phyloP scores from a whole-genome alignment of 1,140 invertebrate genomes.

The Bombus superbus region DNA sequence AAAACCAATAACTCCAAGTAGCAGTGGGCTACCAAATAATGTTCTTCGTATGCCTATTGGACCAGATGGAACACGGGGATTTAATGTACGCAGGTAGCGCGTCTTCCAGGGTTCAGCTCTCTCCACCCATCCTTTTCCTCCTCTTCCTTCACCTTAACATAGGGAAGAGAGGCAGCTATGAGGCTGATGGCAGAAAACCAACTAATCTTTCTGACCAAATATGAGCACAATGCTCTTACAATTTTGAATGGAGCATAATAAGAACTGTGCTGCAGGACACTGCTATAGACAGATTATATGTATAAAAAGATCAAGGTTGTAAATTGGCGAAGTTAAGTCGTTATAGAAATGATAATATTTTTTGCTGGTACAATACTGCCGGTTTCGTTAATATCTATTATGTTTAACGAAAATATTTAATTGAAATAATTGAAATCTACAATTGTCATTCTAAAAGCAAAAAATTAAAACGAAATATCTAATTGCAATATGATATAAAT shows the following conservation, averaged over 20 bases:
- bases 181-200: slow-evolving; percentile 75
- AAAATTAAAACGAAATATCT: slow-evolving; percentile 22
- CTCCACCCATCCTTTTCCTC: slow-evolving; percentile 73
- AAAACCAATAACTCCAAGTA: slow-evolving; percentile 61
- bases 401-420: slow-evolving; percentile 29
- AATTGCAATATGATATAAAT: slow-evolving; percentile 14
- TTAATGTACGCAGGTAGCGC: slow-evolving; percentile 84
- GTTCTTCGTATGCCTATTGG: slow-evolving; percentile 84
- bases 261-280: slow-evolving; percentile 22
- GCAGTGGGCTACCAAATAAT: slow-evolving; percentile 73
- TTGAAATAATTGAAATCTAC: slow-evolving; percentile 15
- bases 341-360: slow-evolving; percentile 52
- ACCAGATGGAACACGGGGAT: slow-evolving; percentile 85
- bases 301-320: slow-evolving; percentile 44
- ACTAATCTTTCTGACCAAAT: slow-evolving; percentile 46
- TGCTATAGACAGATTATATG: slow-evolving; percentile 21
- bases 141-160: slow-evolving; percentile 64
- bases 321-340: slow-evolving; percentile 38
- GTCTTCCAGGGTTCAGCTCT: slow-evolving; percentile 60
- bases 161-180: slow-evolving; percentile 77
- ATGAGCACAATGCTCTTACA: slow-evolving; percentile 20
- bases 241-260: slow-evolving; percentile 30
- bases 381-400: slow-evolving; percentile 56
- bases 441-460: background rate
- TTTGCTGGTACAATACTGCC: slow-evolving; percentile 39